These are phyloP conservation scores for Delichon dasypus DNA, from an alignment of 2,797 vertebrate genomes.

Conservation along the genomic window DNA sequence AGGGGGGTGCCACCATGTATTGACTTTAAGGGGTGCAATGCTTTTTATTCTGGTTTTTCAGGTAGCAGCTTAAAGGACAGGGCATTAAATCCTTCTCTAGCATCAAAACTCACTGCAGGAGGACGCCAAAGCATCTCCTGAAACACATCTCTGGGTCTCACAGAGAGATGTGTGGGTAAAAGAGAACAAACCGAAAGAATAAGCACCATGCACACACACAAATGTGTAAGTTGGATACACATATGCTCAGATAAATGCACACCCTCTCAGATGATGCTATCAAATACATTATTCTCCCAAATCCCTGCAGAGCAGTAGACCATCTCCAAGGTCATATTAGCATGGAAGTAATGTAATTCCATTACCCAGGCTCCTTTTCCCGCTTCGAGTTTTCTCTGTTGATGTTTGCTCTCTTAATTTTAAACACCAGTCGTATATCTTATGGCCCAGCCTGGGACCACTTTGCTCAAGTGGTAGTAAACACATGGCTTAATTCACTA, in stretches of 20 bases:
- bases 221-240: neutral
- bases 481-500: neutral
- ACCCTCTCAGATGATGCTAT: neutral
- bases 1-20: neutral
- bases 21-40: neutral
- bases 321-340: slow-evolving; percentile 46
- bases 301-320: slow-evolving; percentile 12
- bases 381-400: neutral
- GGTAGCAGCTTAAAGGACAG: neutral
- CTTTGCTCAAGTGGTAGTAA: slow-evolving; percentile 34
- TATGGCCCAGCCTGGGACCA: neutral
- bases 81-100: neutral
- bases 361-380: neutral
- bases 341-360: neutral
- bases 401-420: slow-evolving; percentile 21
- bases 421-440: neutral
- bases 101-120: neutral
- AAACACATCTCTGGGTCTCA: neutral
- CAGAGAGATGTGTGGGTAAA: neutral
- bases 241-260: neutral
- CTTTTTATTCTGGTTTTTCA: neutral
- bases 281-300: slow-evolving; percentile 22
- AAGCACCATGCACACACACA: neutral
- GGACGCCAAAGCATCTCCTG: neutral
- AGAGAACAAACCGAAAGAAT: neutral